Percentiles rank a stretch among this genome's conserved stretches.
phyloP scores from a whole-genome alignment of 2,888 invertebrate genomes.

The Nymphalis c-album region DNA sequence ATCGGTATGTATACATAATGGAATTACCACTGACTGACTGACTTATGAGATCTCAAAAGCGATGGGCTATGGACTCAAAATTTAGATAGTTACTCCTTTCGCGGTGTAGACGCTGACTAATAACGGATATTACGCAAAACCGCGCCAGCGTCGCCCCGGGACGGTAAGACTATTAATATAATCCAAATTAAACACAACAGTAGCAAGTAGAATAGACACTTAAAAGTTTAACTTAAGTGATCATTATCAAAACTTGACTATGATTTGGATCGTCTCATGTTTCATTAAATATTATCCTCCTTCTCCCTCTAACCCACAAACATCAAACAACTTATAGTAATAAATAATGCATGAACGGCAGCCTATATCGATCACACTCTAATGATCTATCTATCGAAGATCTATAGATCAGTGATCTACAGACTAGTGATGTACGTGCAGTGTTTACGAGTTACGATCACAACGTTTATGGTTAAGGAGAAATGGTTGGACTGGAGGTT shows the following conservation, averaged over 20 bases:
- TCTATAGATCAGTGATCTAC: slow-evolving; percentile 45
- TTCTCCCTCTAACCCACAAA: slow-evolving; percentile 22
- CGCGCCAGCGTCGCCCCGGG: too few relatives aligned
- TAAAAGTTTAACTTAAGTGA: neutral
- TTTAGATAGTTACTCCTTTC: too few relatives aligned
- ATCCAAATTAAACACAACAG: too few relatives aligned
- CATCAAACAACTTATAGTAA: slow-evolving; percentile 22
- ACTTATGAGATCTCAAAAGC: too few relatives aligned
- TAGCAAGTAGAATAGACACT: too few relatives aligned
- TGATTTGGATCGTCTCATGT: neutral
- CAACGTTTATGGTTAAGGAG: slow-evolving; percentile 30
- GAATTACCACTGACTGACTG: too few relatives aligned
- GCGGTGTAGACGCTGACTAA: too few relatives aligned
- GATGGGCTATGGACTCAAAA: too few relatives aligned
- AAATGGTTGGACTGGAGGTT: slow-evolving; percentile 16
- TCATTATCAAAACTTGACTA: neutral
- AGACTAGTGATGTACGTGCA: slow-evolving; percentile 36
- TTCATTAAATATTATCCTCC: neutral
- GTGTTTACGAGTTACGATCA: slow-evolving; percentile 42
- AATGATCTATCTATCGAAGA: slow-evolving; percentile 48
- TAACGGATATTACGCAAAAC: too few relatives aligned
- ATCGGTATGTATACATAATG: too few relatives aligned
- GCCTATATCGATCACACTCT: slow-evolving; percentile 44
- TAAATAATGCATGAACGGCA: slow-evolving; percentile 44
- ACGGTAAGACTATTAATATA: too few relatives aligned